Base-by-base conservation (phyloP, 1,140 invertebrate species). In the Bradysia coprophila region DNA sequence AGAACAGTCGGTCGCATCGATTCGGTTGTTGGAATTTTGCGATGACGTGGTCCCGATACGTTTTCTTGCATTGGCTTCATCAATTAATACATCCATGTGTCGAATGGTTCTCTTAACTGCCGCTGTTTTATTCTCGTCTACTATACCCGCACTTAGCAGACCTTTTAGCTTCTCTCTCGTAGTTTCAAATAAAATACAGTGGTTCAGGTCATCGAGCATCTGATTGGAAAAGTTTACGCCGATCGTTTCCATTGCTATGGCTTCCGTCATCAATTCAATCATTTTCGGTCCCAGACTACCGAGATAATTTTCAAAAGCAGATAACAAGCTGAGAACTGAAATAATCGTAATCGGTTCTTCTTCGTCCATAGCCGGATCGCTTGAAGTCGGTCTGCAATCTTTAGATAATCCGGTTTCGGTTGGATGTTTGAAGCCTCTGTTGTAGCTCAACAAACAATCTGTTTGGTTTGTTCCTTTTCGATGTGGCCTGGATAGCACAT, bases 161-260 rank as follows among this genome's bases (percentile, higher is more conserved):
- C 82, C 84, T 59, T 82, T 83, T 13, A 89, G 60, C 56, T 86
- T 86, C 53, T 87, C 83, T 53, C 85, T 86, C 0, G 77, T 74
- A 0, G 81, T 85, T 61, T 87, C 84, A 41, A 89, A 72, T 33
- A 86, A 62, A 0, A 82, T 75, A 49, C 72, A 72, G 39, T 79
- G 73, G 24, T 75, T 66, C 20, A 81, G 74, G 46, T 78, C 73
- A 21, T 72, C 65, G 0, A 87, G 52, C 2, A 87, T 48, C 38
- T 76, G 70, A 42, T 83, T 80, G 0, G 81, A 78, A 2, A 78
- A 78, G 56, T 81, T 81, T 1, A 77, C 65, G 45, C 65, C 61
- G 0, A 28, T 61, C 57, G 62, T 64, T 45, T 20, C 83, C 60
- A 85, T 71, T n/a, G 76, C 74, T 10, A 89, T 54, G 0, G 80